Evolutionary conservation across 2,888 invertebrate species (phyloP), one percentile per base, ranked within the genome.

Genomic region (Seira ritae): DNA sequence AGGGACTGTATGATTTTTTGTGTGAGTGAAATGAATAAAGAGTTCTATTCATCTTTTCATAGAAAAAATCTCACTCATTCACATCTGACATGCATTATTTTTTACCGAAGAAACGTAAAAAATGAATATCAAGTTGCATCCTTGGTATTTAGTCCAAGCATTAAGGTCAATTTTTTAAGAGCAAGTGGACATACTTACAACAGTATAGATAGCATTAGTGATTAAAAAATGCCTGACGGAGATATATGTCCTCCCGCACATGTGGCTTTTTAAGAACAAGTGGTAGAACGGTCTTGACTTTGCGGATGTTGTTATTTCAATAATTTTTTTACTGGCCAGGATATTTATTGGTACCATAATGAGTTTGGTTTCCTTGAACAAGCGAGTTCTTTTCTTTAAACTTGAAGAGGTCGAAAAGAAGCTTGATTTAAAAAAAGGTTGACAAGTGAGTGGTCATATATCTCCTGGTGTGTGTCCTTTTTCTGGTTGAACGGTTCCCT

Each of bases 391-490:
- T 12, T 62, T 31, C 17, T 74, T 17, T 24, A 8, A 19, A 20
- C 17, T 22, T 19, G 67, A 78, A 78, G 37, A 70, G 22, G 31
- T 46, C 3, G n/a, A 68, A 70, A 60, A 37, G 24, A 78, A 46
- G 70, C 65, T 20, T 23, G n/a, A 6, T 42, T 50, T 71, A 65
- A 72, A 70, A 80, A 75, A 72, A 80, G 80, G 80, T 80, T 80
- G 80, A 80, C 80, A 80, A 80, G 80, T 80, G 73, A 80, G 75
- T 24, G 80, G 80, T 69, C 74, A 74, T 80, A 80, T 80, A 80
- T 80, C 74, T 80, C 80, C 72, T 74, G 69, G 60, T 80, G 78
- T 78, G 80, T 80, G 80, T 80, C 80, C 80, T 80, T 80, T 74
- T 37, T 19, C 12, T 50, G 50, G 50, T n/a, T 78, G 65, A 50